Conservation (phyloP, 2,888 invertebrate genomes). For the Mylabris sibirica region DNA sequence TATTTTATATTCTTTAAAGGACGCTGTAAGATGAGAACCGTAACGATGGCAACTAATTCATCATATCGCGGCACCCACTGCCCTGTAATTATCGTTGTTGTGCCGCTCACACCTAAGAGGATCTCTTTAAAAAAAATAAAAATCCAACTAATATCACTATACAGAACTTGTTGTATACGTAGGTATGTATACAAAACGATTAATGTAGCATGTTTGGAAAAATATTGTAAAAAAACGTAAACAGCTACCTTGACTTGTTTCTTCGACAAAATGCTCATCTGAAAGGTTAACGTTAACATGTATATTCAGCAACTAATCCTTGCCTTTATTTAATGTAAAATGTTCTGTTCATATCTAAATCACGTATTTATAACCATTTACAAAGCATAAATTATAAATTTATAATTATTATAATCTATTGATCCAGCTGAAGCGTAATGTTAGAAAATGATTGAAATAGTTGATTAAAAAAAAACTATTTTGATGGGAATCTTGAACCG, state of each 20-base stretch:
- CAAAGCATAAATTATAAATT: no score
- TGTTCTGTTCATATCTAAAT: no score
- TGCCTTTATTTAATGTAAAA: no score
- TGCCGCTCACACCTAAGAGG: conserved; percentile 55
- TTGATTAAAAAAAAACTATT: no score
- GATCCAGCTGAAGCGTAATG: no score
- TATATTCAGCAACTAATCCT: not conserved
- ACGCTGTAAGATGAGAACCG: conserved; percentile 44
- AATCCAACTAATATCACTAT: conserved; percentile 50
- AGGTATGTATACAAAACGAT: conserved; percentile 40
- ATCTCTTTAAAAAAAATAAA: conserved; percentile 44
- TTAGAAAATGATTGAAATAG: not conserved
- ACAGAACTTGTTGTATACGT: not conserved
- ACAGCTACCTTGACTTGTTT: conserved; percentile 29
- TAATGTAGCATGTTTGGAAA: conserved; percentile 26
- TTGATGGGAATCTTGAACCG: not conserved
- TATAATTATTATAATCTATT: no score
- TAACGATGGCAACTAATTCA: conserved; percentile 59
- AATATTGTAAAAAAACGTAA: conserved; percentile 16
- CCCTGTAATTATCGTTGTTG: conserved; percentile 58
- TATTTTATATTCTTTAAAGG: not conserved
- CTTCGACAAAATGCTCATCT: conserved; percentile 21
- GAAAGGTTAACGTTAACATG: not conserved
- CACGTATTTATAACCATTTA: no score
- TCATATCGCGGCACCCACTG: conserved; percentile 57